These are phyloP conservation scores for Brachyrhaphis roseni DNA, from an alignment of 2,797 vertebrate genomes.

Conservation along the genomic window DNA sequence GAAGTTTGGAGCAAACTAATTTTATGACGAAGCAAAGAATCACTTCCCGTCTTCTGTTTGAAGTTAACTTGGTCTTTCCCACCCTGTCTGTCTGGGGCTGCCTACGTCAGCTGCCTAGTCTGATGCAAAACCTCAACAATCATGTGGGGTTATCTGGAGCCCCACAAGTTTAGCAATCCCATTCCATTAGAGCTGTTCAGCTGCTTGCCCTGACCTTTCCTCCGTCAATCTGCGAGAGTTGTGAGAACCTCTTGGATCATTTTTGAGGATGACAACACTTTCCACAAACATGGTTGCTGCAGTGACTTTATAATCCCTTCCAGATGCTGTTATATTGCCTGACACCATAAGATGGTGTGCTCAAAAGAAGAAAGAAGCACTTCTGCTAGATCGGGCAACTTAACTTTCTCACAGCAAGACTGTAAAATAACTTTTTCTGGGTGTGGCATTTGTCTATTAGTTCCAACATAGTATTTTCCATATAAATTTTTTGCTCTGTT, in stretches of 20 bases:
- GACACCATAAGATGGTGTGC: slow-evolving; percentile 1
- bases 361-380: neutral
- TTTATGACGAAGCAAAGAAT: slow-evolving; percentile 62
- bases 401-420: slow-evolving; percentile 12
- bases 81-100: slow-evolving; percentile 73
- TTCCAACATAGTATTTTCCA: slow-evolving; percentile 15
- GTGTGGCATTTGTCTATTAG: slow-evolving; percentile 10
- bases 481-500: slow-evolving; percentile 1
- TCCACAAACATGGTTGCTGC: neutral
- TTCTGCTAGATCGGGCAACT: neutral
- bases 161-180: neutral
- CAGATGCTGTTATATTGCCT: neutral
- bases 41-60: slow-evolving; percentile 71
- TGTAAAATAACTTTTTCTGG: slow-evolving; percentile 21
- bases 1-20: neutral
- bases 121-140: slow-evolving; percentile 34
- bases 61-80: slow-evolving; percentile 62
- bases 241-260: neutral
- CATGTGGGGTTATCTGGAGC: slow-evolving; percentile 4
- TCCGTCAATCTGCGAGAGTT: neutral
- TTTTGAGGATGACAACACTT: neutral
- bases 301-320: neutral
- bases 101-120: slow-evolving; percentile 42
- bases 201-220: neutral
- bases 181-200: neutral